Base-by-base conservation (phyloP, 1,140 invertebrate genomes). In the Drosophila mojavensis region DNA sequence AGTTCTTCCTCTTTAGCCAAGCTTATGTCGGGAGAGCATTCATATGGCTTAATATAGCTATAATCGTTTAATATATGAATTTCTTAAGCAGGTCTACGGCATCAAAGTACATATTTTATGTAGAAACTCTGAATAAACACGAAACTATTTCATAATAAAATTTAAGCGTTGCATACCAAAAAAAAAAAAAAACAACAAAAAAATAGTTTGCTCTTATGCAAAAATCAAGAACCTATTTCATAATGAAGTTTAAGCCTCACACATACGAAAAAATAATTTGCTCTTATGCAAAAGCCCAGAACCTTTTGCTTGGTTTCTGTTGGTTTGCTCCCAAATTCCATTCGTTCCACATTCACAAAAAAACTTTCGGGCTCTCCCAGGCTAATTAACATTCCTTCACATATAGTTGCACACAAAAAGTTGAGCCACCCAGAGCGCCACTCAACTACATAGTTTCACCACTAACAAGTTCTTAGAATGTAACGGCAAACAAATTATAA, bases 401-500 rank as follows among this genome's bases (percentile, higher is more conserved):
- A 33, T 28, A 45, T 50, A 30, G 28, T 5, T 0, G 6, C 3
- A 9, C 4, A 3, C 20, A 70, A 62, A 61, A 48, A 70, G 60
- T 63, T 70, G 45, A 62, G 36, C 36, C 58, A 39, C 58, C 53
- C 28, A 33, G 33, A 9, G 17, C 17, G 17, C 17, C 17, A 39
- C 58, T 41, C 28, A 33, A 41, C 11, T 47, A 56, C 56, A n/a
- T 41, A 63, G 47, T 47, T 60, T 60, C 5, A 33, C 30, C 64
- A 67, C 62, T 59, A 43, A 66, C 39, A 45, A 60, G 56, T 74
- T 68, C 15, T 41, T 45, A 9, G 48, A 67, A 61, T 73, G 64
- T 50, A 62, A 48, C 15, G 17, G 41, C 63, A 30, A 58, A 76
- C 69, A 79, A 86, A 88, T 83, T 83, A 79, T 79, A 77, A 83